These are phyloP conservation scores for Selene dorsalis DNA, from an alignment of 2,797 vertebrate genomes.

Conservation along the genomic window DNA sequence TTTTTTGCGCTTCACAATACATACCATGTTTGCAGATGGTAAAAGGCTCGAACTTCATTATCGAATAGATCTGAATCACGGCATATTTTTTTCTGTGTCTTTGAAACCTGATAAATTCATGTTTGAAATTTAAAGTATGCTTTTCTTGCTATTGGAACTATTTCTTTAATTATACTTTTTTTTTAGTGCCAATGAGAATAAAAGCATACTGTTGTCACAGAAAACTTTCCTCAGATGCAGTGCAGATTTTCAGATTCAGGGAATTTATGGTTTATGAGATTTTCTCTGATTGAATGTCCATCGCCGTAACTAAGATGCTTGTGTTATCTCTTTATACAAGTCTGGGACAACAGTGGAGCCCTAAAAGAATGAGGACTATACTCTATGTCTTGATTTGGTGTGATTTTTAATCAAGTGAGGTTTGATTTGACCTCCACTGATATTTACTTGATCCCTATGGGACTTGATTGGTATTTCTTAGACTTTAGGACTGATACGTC, in stretches of 20 bases:
- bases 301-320: neutral
- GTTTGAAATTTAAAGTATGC: neutral
- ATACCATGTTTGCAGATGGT: neutral
- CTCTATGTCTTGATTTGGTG: constrained; percentile 7
- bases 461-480: constrained; percentile 75
- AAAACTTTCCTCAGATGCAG: neutral
- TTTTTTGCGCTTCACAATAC: neutral
- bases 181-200: too few species aligned
- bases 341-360: neutral
- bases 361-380: constrained; percentile 4
- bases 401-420: constrained; percentile 50
- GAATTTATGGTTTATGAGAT: neutral
- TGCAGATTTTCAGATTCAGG: neutral
- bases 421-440: constrained; percentile 63
- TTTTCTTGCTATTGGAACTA: neutral
- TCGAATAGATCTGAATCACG: neutral
- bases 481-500: constrained; percentile 66
- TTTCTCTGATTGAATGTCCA: neutral
- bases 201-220: neutral
- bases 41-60: neutral
- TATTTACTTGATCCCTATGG: constrained; percentile 71
- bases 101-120: neutral
- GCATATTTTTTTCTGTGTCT: neutral
- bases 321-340: neutral
- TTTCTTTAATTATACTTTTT: neutral